Conservation (phyloP, 2,888 invertebrate species). For the Standfussiana lucernea region DNA sequence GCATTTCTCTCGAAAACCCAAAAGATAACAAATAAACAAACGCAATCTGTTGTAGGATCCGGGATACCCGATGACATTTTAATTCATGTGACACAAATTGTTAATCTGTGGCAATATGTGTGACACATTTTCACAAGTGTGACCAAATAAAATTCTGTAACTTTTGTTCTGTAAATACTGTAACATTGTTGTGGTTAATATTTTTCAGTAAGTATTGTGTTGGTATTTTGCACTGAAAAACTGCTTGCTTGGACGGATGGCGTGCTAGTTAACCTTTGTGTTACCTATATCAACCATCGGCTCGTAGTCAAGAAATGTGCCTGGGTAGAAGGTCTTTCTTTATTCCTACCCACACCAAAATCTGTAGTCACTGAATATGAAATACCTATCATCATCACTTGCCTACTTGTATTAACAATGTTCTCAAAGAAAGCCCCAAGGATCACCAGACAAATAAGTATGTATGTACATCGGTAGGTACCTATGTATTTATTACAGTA, state of each 20-base stretch:
- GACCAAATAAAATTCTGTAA: constrained; percentile 9
- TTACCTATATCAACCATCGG: not conserved
- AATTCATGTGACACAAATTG: not conserved
- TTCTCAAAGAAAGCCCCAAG: constrained; percentile 1
- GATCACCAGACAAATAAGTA: not conserved
- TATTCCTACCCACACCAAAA: not conserved
- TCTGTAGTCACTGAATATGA: too few species aligned
- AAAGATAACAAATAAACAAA: not conserved
- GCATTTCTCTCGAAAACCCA: not conserved
- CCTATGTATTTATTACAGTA: not conserved
- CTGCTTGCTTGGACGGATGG: not conserved
- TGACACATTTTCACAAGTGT: constrained; percentile 30
- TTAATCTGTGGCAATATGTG: constrained; percentile 33
- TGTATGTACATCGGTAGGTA: not conserved
- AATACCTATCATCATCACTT: not conserved
- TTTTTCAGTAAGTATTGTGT: not conserved
- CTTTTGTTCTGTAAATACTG: too few species aligned
- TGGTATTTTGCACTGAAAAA: not conserved
- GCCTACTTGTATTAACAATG: not conserved
- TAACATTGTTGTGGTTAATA: not conserved
- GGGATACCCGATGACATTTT: not conserved
- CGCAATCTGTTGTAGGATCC: not conserved
- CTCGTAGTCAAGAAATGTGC: not conserved
- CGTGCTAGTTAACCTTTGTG: not conserved
- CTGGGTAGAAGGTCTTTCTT: not conserved